phyloP scores from a whole-genome alignment of 2,113 vertebrate species.

The Cebus imitator region DNA sequence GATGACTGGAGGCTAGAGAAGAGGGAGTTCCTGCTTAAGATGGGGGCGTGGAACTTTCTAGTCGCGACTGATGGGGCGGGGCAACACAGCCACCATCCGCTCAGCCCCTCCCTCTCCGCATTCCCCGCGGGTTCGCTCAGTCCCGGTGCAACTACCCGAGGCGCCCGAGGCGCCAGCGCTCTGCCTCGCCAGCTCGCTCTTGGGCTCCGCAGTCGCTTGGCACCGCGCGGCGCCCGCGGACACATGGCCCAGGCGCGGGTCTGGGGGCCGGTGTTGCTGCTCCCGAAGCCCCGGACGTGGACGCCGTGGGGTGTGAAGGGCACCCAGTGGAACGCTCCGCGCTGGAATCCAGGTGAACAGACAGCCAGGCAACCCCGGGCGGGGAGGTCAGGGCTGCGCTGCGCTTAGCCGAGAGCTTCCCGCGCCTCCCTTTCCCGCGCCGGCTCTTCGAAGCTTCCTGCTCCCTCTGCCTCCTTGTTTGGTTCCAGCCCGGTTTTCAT shows the following conservation, averaged over 20 bases:
- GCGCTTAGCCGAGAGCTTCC: not conserved
- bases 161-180: not conserved
- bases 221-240: not conserved
- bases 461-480: not conserved
- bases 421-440: rapidly evolving
- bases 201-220: not conserved
- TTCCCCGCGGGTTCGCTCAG: not conserved
- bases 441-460: not conserved
- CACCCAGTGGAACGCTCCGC: not conserved
- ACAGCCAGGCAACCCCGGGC: not conserved
- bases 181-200: not conserved
- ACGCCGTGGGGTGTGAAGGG: not conserved
- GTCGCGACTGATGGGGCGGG: not conserved
- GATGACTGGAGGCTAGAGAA: not conserved
- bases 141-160: not conserved
- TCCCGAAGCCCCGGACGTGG: not conserved
- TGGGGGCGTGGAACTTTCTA: slow-evolving; percentile 16
- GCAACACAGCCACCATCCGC: not conserved
- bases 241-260: not conserved
- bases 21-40: not conserved
- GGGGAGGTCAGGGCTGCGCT: not conserved
- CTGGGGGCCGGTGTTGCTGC: not conserved
- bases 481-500: not conserved
- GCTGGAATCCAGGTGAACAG: slow-evolving; percentile 47
- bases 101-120: not conserved